Conservation (phyloP, 2,888 invertebrate species). For the Polietes domitor region DNA sequence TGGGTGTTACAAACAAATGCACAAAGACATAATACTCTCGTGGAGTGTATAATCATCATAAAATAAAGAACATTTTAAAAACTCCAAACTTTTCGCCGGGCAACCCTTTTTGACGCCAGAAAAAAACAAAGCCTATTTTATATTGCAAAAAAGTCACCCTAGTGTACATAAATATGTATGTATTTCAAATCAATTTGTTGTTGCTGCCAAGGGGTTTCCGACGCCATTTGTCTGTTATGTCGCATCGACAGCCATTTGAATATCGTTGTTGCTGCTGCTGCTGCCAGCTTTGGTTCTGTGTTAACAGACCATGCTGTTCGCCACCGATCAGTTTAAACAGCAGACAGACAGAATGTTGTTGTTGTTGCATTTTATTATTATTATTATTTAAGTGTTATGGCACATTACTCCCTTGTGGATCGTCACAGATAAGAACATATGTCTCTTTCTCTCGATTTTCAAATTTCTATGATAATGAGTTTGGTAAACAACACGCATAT, state of each 20-base stretch:
- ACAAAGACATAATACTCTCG: too few species aligned
- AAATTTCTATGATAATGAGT: too few species aligned
- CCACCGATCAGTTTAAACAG: slow-evolving; percentile 37
- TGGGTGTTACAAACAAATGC: too few species aligned
- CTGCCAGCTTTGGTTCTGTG: background rate
- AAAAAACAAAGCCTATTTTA: too few species aligned
- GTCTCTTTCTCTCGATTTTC: too few species aligned
- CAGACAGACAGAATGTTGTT: slow-evolving; percentile 33
- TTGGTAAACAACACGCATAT: too few species aligned
- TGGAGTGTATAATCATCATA: too few species aligned
- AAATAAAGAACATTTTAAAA: too few species aligned
- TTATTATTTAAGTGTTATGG: slow-evolving; percentile 18
- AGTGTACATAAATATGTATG: too few species aligned
- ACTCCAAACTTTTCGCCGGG: too few species aligned
- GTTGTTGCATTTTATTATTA: background rate
- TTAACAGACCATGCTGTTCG: slow-evolving; percentile 28
- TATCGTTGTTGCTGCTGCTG: slow-evolving; percentile 18
- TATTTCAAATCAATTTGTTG: background rate
- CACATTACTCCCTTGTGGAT: background rate
- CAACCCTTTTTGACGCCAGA: too few species aligned
- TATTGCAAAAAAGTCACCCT: too few species aligned
- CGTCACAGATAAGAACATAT: background rate
- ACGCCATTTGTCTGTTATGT: slow-evolving; percentile 23
- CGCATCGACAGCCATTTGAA: slow-evolving; percentile 26
- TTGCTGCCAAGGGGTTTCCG: slow-evolving; percentile 9